phyloP scores from a whole-genome alignment of 2,797 vertebrate genomes.

The Adelosebastes latens region DNA sequence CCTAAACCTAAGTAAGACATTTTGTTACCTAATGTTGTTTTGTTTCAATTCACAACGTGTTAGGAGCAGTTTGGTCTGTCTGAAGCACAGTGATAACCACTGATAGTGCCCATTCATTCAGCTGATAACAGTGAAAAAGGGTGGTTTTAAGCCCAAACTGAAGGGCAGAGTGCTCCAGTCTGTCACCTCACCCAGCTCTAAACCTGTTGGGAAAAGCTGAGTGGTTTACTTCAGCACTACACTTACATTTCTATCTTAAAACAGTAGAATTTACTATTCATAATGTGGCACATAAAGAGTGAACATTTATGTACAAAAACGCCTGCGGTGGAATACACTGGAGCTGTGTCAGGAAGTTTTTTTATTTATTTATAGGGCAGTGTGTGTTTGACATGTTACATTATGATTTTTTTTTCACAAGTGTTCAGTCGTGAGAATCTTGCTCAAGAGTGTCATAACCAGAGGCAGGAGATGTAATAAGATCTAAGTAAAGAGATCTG shows the following conservation, averaged over 20 bases:
- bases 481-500: slow-evolving; percentile 32
- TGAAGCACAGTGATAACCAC: not conserved
- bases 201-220: not conserved
- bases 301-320: not conserved
- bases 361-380: not conserved
- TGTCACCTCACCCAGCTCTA: not conserved
- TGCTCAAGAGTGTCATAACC: slow-evolving; percentile 29
- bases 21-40: not conserved
- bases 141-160: not conserved
- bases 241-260: not conserved
- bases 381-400: not conserved
- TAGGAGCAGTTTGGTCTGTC: not conserved
- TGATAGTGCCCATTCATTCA: not conserved
- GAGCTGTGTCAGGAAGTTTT: not conserved
- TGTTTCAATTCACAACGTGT: not conserved
- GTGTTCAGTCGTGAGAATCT: not conserved
- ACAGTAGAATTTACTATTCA: not conserved
- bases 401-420: not conserved
- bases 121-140: not conserved
- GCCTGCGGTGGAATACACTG: not conserved
- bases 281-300: not conserved
- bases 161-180: not conserved
- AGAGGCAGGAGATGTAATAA: slow-evolving; percentile 76
- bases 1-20: not conserved
- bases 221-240: not conserved